A percentile compares a stretch with the other conserved stretches of the same genome.
Conservation (phyloP, 2,888 invertebrate genomes). For the Deilephila porcellus region DNA sequence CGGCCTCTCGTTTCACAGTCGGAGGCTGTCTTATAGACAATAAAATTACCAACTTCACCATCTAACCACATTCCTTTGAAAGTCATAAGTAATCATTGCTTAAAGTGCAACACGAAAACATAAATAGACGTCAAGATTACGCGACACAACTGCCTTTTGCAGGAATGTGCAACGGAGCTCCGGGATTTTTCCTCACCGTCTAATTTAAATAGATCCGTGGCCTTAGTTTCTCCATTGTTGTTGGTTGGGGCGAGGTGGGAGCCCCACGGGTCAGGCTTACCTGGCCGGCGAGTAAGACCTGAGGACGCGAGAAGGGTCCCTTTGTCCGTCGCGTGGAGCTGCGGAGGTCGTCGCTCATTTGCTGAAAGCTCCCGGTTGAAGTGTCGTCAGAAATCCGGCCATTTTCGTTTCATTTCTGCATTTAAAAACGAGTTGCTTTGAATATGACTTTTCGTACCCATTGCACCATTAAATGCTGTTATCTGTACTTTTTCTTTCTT, state of each 20-base stretch:
- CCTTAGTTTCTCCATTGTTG: constrained; percentile 46
- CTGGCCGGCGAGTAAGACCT: constrained; percentile 44
- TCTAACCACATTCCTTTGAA: no score
- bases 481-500: constrained; percentile 1
- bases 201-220: constrained; percentile 53
- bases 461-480: constrained; percentile 6
- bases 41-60: no score
- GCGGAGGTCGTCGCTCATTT: constrained; percentile 72
- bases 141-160: constrained; percentile 42
- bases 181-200: constrained; percentile 48
- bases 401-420: constrained; percentile 59
- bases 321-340: constrained; percentile 61
- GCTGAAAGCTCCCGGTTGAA: constrained; percentile 72
- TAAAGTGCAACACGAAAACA: constrained; percentile 7
- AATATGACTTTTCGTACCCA: constrained; percentile 37
- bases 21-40: no score
- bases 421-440: constrained; percentile 53
- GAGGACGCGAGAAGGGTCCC: constrained; percentile 61
- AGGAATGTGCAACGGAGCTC: constrained; percentile 58
- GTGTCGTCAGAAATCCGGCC: constrained; percentile 67
- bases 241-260: constrained; percentile 43
- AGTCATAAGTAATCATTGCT: no score
- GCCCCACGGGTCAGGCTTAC: constrained; percentile 43
- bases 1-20: no score
- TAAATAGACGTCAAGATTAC: constrained; percentile 27